Percentiles rank a stretch among this genome's conserved stretches.
Evolutionary conservation across 2,797 vertebrate genomes (phyloP).

Genomic region (Clamator glandarius): DNA sequence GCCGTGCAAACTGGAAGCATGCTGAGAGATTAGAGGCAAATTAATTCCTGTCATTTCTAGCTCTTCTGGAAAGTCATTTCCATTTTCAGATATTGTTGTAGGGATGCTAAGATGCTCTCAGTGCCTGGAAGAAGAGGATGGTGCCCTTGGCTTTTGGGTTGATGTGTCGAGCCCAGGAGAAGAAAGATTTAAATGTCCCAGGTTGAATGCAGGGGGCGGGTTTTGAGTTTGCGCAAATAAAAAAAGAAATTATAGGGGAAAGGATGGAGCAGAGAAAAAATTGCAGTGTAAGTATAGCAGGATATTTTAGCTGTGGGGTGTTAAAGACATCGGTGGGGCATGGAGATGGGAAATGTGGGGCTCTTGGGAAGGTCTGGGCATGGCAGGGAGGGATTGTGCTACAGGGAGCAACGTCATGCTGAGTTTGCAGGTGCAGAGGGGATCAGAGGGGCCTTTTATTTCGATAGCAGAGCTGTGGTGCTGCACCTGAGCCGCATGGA

Average conservation of each 20-base stretch:
- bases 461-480: neutral
- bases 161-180: neutral
- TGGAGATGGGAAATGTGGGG: neutral
- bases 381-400: neutral
- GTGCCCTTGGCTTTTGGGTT: neutral
- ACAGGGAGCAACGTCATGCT: accelerated
- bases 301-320: neutral
- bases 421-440: neutral
- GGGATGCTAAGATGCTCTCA: neutral
- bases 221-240: neutral
- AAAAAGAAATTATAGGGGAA: neutral
- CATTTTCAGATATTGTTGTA: neutral
- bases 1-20: accelerated
- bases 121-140: neutral
- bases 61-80: neutral
- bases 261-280: neutral
- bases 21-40: neutral
- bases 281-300: neutral
- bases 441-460: neutral
- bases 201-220: accelerated
- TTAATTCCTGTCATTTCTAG: neutral
- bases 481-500: neutral
- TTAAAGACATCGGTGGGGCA: neutral
- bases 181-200: neutral
- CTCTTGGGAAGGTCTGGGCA: neutral